Base-by-base conservation (phyloP, 2,113 vertebrate species). In the Mastomys natalensis region DNA sequence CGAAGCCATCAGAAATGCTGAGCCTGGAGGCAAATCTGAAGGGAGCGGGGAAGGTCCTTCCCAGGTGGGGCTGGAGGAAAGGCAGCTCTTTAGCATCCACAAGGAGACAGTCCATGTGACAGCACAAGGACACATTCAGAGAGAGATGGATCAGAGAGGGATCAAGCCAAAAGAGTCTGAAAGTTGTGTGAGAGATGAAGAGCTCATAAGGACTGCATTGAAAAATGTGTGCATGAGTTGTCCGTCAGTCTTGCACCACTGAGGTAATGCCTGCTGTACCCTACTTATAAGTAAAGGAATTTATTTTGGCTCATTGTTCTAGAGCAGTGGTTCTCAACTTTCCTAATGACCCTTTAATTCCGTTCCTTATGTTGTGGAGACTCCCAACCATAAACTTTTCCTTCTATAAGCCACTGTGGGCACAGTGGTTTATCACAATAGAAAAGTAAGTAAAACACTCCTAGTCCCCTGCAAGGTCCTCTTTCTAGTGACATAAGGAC, bases 11-110 rank as follows among this genome's bases (percentile, higher is more conserved):
- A 93, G 66, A 90, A 95, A 68, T 43, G 76, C 62, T 53, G 68
- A 48, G 64, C 87, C 73, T 88, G 22, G 80, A 94, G 80, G 90
- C 68, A 76, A 95, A 85, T 94, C 55, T 66, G 43, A 45, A 43
- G 60, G 26, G 58, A 86, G 10, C 11, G 12, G 53, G 76, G 53
- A 91, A 74, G 5, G 0, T 91, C 77, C 48, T 93, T 91, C 34
- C 76, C 66, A 94, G 40, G 40, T 87, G 81, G 88, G 26, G 94
- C 40, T 43, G 15, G 10, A 91, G 66, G 53, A 40, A 48, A 89
- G 45, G 86, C 55, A 78, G 19, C 37, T 45, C 31, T 89, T 58
- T 40, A 45, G 81, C 37, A 11, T 89, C 64, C n/a, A 51, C 51
- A 87, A 7, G 31, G 37, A 91, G 77, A 55, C 43, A n/a, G 58